Percentiles rank a stretch among this genome's conserved stretches.
Evolutionary conservation across 2,888 invertebrate species (phyloP).

Genomic region (Cosmia pyralina): DNA sequence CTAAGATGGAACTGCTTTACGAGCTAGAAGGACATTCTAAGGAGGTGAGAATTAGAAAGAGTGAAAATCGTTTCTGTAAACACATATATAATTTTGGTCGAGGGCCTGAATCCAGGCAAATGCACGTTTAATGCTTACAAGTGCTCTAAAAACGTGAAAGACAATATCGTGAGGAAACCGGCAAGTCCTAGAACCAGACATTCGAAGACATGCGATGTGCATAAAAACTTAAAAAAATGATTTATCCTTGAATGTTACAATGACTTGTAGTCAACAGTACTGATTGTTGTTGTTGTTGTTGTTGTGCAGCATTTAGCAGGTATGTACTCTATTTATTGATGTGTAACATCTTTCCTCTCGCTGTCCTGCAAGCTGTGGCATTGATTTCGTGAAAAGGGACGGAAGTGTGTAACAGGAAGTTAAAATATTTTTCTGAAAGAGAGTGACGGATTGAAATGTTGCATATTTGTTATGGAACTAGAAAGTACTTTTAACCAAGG

Average conservation of each 20-base stretch:
- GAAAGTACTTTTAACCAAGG: not conserved
- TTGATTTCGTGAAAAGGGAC: no score
- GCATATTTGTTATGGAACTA: not conserved
- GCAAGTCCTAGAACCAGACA: not conserved
- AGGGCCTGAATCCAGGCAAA: not conserved
- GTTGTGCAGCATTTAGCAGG: not conserved
- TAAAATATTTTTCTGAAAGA: no score
- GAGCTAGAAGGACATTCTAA: constrained; percentile 95
- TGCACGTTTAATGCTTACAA: no score
- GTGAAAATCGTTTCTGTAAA: not conserved
- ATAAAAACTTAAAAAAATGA: not conserved
- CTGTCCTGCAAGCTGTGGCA: no score
- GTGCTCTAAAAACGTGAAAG: no score
- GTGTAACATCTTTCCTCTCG: no score
- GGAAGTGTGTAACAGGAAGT: no score
- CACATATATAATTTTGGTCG: not conserved
- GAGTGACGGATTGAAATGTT: not conserved
- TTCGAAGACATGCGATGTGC: not conserved
- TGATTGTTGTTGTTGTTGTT: not conserved
- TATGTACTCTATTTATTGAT: not conserved
- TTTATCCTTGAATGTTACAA: no score
- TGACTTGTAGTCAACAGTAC: not conserved
- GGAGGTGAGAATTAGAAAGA: constrained; percentile 89
- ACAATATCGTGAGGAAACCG: not conserved
- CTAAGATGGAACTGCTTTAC: constrained; percentile 92